Base-by-base conservation (phyloP, 2,888 invertebrate species). In the Drosophila merina region DNA sequence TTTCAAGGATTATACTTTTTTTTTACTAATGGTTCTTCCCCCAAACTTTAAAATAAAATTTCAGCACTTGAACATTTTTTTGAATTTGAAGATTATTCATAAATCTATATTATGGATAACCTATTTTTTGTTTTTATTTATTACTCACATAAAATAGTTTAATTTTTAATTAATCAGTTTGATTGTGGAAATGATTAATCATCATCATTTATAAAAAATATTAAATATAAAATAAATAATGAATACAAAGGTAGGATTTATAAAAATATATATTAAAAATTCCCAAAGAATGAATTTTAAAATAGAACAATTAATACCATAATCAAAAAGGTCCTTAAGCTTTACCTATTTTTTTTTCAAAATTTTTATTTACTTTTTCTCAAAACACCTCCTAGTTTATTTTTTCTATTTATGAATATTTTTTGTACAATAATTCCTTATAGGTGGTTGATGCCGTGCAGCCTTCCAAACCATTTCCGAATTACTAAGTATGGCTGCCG, bases 391-490 rank as follows among this genome's bases (percentile, higher is more conserved):
- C 20, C 20, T 20, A 20, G 20, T 20, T 20, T n/a, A n/a, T 6
- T 38, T 4, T 12, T 38, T 12, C n/a, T 38, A 12, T 12, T 4
- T 38, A 12, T 12, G 12, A 3, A 14, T 42, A 7, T 59, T 31
- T 25, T 25, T n/a, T 25, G 57, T 56, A n/a, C n/a, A n/a, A n/a
- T n/a, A 72, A 67, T 63, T 59, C 45, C 59, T n/a, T 47, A 44
- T 20, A 56, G 68, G 76, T 76, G 71, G 77, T 69, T 47, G 57
- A 33, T 74, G 60, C 48, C 20, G 20, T 20, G 20, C 20, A 28
- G 42, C 49, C 50, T 48, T 50, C 50, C 40, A 38, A 33, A 36
- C 44, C 44, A 8, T 12, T 10, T 1, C 28, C 9, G n/a, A 48
- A 48, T 36, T 26, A 12, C 64, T 49, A 40, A 50, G 49, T 59